Conservation (phyloP, 2,113 vertebrate species). For the Nothobranchius furzeri region DNA sequence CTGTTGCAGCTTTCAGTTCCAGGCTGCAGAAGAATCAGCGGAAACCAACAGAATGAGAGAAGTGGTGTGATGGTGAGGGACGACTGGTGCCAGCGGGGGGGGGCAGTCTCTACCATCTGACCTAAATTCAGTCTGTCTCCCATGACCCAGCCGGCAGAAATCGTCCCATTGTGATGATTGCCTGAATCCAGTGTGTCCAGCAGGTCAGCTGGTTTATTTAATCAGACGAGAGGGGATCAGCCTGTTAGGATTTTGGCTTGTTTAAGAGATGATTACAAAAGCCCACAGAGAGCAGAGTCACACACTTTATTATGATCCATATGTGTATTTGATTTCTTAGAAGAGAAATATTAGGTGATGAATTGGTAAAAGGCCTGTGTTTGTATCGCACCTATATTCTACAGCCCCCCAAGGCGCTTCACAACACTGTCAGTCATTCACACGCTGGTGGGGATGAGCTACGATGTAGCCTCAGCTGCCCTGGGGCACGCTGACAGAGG, state of each 20-base stretch:
- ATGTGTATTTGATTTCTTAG: too few relatives aligned
- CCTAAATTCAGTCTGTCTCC: slow-evolving; percentile 26
- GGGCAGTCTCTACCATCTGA: slow-evolving; percentile 16
- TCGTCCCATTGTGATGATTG: neutral
- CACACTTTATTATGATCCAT: neutral
- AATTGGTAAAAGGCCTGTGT: too few relatives aligned
- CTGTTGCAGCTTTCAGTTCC: slow-evolving; percentile 12
- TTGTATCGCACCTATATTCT: too few relatives aligned
- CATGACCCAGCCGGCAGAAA: neutral
- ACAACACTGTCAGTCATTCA: too few relatives aligned
- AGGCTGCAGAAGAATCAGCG: neutral
- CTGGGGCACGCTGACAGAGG: too few relatives aligned
- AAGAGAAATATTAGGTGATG: too few relatives aligned
- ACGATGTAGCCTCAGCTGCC: too few relatives aligned
- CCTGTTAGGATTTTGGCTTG: neutral
- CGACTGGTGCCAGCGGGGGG: neutral
- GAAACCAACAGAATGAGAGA: slow-evolving; percentile 7
- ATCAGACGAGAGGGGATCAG: neutral
- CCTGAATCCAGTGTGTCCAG: neutral
- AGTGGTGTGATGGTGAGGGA: slow-evolving; percentile 7
- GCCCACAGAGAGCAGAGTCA: slow-evolving; percentile 1
- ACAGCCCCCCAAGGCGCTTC: too few relatives aligned
- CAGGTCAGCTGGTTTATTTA: slow-evolving; percentile 11
- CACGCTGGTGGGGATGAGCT: too few relatives aligned
- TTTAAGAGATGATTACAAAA: neutral